phyloP scores from a whole-genome alignment of 2,888 invertebrate genomes.

The Ochropacha duplaris region DNA sequence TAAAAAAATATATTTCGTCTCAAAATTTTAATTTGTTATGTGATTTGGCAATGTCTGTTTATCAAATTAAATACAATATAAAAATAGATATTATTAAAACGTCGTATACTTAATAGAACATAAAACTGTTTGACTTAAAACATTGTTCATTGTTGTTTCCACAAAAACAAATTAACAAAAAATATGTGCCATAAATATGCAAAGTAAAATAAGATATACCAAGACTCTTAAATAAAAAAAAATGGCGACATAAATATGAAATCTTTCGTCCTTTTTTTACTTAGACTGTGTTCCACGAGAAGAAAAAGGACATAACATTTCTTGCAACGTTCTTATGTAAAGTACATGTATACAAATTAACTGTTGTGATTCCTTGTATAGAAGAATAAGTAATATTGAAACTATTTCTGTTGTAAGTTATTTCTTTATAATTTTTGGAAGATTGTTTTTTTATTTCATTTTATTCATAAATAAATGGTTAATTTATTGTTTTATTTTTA shows the following conservation, averaged over 20 bases:
- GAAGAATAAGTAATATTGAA: constrained; percentile 14
- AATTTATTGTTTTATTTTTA: constrained; percentile 29
- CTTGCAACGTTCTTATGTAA: not conserved
- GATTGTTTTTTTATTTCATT: constrained; percentile 42
- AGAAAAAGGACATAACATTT: not conserved
- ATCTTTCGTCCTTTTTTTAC: not conserved
- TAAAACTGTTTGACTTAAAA: not conserved
- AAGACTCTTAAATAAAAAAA: too few species aligned
- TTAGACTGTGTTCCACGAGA: not conserved
- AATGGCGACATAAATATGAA: not conserved
- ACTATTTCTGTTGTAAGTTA: constrained; percentile 51
- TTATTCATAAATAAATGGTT: constrained; percentile 35
- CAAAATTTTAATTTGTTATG: not conserved
- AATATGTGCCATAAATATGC: too few species aligned
- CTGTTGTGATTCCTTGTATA: constrained; percentile 38
- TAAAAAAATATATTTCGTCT: too few species aligned
- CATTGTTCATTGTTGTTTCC: not conserved
- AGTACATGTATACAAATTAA: constrained; percentile 9
- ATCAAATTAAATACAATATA: not conserved
- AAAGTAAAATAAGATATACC: too few species aligned
- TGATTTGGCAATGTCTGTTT: not conserved
- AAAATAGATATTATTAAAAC: not conserved
- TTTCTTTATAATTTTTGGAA: constrained; percentile 34
- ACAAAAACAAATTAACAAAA: too few species aligned
- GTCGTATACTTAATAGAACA: not conserved